phyloP scores from a whole-genome alignment of 2,888 invertebrate species.

The Sesia bembeciformis region DNA sequence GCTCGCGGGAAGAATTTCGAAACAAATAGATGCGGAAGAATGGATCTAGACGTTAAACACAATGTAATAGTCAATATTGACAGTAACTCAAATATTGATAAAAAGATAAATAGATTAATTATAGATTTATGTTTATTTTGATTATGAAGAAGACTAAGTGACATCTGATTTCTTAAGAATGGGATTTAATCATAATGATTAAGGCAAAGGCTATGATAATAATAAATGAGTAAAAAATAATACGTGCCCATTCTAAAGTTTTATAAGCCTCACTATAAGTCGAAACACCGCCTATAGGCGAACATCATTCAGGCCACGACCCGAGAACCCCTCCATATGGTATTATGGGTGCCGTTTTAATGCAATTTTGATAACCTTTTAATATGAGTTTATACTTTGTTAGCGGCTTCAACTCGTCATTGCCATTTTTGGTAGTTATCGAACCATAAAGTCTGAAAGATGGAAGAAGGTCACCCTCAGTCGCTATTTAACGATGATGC shows the following conservation, averaged over 20 bases:
- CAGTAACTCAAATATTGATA: too few relatives aligned
- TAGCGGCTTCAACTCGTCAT: slow-evolving; percentile 11
- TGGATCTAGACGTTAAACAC: slow-evolving; percentile 15
- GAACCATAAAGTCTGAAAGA: too few relatives aligned
- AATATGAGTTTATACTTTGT: slow-evolving; percentile 30
- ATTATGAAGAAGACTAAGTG: too few relatives aligned
- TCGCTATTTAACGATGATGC: too few relatives aligned
- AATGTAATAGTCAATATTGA: too few relatives aligned
- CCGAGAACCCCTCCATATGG: slow-evolving; percentile 37
- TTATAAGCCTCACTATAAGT: not conserved
- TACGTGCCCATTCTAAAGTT: not conserved
- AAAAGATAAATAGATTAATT: too few relatives aligned
- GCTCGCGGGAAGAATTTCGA: slow-evolving; percentile 25
- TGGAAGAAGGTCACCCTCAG: too few relatives aligned
- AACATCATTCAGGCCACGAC: slow-evolving; percentile 16
- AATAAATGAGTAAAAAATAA: not conserved
- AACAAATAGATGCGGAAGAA: not conserved
- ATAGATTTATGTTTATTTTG: too few relatives aligned
- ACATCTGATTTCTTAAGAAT: too few relatives aligned
- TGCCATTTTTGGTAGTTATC: too few relatives aligned
- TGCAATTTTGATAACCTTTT: slow-evolving; percentile 54
- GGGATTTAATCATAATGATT: too few relatives aligned
- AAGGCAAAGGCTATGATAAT: too few relatives aligned
- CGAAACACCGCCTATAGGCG: slow-evolving; percentile 10
- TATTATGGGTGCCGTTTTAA: slow-evolving; percentile 37